These are phyloP conservation scores for Enteromius argenteus DNA, from an alignment of 2,797 vertebrate genomes.

Conservation along the genomic window DNA sequence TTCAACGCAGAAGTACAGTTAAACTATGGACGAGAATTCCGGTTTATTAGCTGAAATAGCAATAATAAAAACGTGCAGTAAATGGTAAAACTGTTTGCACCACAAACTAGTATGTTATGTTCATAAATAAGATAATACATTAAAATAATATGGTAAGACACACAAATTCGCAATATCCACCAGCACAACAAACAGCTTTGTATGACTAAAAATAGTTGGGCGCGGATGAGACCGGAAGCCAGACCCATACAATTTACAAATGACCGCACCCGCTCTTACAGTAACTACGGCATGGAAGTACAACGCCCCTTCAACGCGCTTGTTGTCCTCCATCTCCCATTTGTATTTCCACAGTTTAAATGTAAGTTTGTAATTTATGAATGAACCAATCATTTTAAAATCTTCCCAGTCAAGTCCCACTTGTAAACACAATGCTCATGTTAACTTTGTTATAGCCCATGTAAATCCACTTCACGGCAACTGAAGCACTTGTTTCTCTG, in stretches of 20 bases:
- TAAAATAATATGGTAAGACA: neutral
- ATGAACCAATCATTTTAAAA: no score
- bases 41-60: no score
- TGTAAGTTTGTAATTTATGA: neutral
- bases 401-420: neutral
- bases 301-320: no score
- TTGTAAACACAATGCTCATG: neutral
- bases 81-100: neutral
- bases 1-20: no score
- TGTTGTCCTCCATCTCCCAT: neutral
- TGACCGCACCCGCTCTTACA: no score
- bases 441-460: neutral
- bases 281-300: no score
- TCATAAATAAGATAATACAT: neutral
- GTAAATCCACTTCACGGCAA: neutral
- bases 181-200: neutral
- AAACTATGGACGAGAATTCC: no score
- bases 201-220: neutral
- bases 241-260: neutral
- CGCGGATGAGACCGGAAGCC: neutral
- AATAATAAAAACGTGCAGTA: no score
- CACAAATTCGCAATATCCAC: neutral
- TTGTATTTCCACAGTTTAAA: neutral
- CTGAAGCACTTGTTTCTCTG: neutral
- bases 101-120: neutral